These are phyloP conservation scores for Lethenteron reissneri DNA, from an alignment of 2,113 vertebrate genomes.

Conservation along the genomic window DNA sequence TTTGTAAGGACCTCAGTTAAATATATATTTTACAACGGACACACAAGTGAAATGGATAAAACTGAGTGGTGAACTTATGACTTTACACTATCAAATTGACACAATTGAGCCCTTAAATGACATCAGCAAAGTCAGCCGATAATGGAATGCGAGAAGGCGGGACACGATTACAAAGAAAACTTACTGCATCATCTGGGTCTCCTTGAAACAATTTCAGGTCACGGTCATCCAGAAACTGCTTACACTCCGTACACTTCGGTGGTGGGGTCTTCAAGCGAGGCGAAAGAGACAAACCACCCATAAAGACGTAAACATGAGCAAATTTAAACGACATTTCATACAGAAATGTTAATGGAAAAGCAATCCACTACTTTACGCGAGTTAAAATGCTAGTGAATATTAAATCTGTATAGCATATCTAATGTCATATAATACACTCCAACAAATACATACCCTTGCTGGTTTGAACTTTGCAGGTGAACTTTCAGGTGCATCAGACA, in stretches of 20 bases:
- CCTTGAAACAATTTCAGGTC: constrained; percentile 85
- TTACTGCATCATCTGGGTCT: constrained; percentile 52
- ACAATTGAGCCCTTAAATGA: too few species aligned
- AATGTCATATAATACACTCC: neutral
- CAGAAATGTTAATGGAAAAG: neutral
- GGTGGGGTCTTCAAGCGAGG: constrained; percentile 30
- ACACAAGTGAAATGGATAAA: too few species aligned
- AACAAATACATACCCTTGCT: constrained; percentile 1
- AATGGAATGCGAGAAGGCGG: too few species aligned
- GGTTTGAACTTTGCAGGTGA: too few species aligned
- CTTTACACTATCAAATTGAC: too few species aligned
- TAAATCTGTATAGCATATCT: neutral
- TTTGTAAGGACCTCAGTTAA: too few species aligned
- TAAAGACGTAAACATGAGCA: accelerated
- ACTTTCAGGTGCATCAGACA: too few species aligned
- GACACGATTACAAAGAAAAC: neutral
- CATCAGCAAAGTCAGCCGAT: too few species aligned
- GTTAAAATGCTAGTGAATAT: accelerated
- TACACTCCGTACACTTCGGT: constrained; percentile 54
- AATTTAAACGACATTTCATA: neutral
- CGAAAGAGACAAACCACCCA: neutral
- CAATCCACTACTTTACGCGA: accelerated
- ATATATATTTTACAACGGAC: too few species aligned
- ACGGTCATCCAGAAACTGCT: constrained; percentile 67
- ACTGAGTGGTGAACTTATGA: too few species aligned